Evolutionary conservation across 1,140 invertebrate species (phyloP).

Genomic region (Camponotus pennsylvanicus): DNA sequence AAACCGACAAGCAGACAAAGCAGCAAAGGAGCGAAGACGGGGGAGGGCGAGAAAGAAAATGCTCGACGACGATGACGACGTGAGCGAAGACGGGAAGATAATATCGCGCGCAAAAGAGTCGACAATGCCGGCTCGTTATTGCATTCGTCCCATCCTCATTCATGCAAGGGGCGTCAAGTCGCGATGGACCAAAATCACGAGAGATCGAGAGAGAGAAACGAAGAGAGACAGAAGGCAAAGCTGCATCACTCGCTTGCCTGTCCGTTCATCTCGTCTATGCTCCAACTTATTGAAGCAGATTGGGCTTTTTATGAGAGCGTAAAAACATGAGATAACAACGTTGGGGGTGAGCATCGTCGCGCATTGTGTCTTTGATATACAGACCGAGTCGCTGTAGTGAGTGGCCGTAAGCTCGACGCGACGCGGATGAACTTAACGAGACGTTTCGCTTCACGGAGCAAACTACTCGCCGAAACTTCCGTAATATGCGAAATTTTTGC

Average conservation of each 20-base stretch:
- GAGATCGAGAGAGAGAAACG: conserved; percentile 33
- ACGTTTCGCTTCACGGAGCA: conserved; percentile 52
- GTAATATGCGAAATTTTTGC: conserved; percentile 53
- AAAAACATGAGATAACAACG: conserved; percentile 75
- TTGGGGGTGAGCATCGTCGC: conserved; percentile 11
- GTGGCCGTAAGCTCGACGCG: conserved; percentile 52
- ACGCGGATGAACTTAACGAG: conserved; percentile 63
- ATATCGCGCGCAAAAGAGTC: conserved; percentile 71
- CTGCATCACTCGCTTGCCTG: conserved; percentile 7
- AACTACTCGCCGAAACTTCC: conserved; percentile 43
- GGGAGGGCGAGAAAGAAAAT: conserved; percentile 41
- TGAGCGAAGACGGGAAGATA: conserved; percentile 68
- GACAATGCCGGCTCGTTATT: conserved; percentile 77
- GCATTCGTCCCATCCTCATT: conserved; percentile 64
- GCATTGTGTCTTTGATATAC: conserved; percentile 53
- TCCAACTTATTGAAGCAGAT: conserved; percentile 74
- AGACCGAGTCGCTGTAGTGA: conserved; percentile 34
- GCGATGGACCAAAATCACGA: conserved; percentile 34
- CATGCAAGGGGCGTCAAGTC: conserved; percentile 49
- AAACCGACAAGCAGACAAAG: conserved; percentile 54
- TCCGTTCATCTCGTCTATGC: conserved; percentile 39
- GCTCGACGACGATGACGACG: conserved; percentile 36
- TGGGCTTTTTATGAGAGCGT: conserved; percentile 71
- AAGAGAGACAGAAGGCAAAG: neutral
- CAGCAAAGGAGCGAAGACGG: conserved; percentile 2